Conservation (phyloP, 2,888 invertebrate species). For the Mimumesa dahlbomi region DNA sequence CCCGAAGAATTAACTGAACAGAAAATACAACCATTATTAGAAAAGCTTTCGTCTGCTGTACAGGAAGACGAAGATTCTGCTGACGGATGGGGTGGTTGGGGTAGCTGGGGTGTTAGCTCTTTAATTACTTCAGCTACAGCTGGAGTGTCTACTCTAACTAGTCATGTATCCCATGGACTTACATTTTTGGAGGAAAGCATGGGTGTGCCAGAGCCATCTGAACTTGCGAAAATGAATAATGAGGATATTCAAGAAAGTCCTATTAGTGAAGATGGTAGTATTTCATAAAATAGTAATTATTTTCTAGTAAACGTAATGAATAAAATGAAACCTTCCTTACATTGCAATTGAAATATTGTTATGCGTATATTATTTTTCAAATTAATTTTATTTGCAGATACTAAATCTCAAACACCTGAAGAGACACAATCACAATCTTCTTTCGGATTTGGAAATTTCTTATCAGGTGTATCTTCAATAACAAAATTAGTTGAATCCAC, state of each 20-base stretch:
- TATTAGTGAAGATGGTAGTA: no score
- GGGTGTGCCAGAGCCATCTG: conserved; percentile 91
- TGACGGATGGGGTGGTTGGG: conserved; percentile 83
- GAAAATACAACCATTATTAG: conserved; percentile 66
- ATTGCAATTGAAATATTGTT: no score
- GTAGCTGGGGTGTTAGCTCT: conserved; percentile 89
- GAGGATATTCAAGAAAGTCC: conserved; percentile 16
- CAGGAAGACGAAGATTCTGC: conserved; percentile 58
- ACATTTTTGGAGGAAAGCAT: conserved; percentile 90
- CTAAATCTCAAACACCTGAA: conserved; percentile 41
- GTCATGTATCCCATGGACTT: conserved; percentile 90
- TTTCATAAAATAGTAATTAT: no score
- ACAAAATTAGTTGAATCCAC: conserved; percentile 88
- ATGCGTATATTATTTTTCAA: not conserved
- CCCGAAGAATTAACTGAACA: conserved; percentile 75
- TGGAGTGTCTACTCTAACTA: conserved; percentile 89
- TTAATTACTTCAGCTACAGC: conserved; percentile 89
- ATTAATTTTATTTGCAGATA: conserved; percentile 48
- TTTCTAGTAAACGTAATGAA: no score
- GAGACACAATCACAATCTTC: conserved; percentile 68
- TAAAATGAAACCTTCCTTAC: no score
- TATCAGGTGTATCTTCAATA: conserved; percentile 84
- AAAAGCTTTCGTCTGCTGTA: conserved; percentile 74
- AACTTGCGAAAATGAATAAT: conserved; percentile 83
- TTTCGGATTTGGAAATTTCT: conserved; percentile 84